These are phyloP conservation scores for Drosophila paranaensis DNA, from an alignment of 2,888 invertebrate species.

Conservation along the genomic window DNA sequence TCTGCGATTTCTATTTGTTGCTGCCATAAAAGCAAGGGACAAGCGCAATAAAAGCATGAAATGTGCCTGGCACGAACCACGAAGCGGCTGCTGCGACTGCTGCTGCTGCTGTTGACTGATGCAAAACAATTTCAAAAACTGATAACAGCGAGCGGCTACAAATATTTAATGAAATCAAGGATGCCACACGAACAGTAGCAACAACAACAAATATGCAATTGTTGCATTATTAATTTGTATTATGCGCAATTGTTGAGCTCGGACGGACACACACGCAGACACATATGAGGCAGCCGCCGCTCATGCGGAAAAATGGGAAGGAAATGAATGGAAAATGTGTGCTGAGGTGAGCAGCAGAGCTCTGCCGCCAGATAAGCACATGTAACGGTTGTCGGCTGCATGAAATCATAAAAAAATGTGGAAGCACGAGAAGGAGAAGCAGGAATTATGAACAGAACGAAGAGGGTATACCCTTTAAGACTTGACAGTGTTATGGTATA, in stretches of 20 bases:
- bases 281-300: constrained; percentile 13
- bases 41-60: constrained; percentile 62
- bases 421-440: not conserved
- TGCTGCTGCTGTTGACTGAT: constrained; percentile 35
- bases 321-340: constrained; percentile 52
- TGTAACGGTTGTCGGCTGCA: constrained; percentile 60
- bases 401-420: constrained; percentile 50
- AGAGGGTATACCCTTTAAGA: not conserved
- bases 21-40: constrained; percentile 54
- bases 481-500: not conserved
- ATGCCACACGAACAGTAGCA: constrained; percentile 36
- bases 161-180: constrained; percentile 79
- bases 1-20: constrained; percentile 30
- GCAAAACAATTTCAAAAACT: constrained; percentile 57
- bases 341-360: constrained; percentile 34
- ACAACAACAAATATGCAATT: constrained; percentile 70
- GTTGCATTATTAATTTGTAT: constrained; percentile 81
- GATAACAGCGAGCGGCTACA: constrained; percentile 61
- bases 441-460: not conserved
- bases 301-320: constrained; percentile 71
- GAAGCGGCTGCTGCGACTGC: constrained; percentile 1
- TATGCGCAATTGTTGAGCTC: constrained; percentile 73
- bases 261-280: constrained; percentile 25
- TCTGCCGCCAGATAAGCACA: constrained; percentile 66
- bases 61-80: constrained; percentile 33